Conservation (phyloP, 2,113 vertebrate genomes). For the Engystomops pustulosus region DNA sequence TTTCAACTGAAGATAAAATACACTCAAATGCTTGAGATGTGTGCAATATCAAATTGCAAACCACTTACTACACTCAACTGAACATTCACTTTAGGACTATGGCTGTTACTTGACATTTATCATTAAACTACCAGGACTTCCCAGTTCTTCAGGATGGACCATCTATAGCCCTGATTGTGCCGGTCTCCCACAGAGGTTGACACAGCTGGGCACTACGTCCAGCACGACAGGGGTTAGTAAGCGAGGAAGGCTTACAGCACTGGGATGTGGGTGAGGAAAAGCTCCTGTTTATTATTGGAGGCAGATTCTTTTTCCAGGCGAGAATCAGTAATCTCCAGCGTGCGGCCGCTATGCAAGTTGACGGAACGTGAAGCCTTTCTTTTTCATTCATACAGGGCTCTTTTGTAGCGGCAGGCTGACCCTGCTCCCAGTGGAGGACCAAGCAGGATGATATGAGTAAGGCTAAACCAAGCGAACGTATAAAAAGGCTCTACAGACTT, state of each 20-base stretch:
- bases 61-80: not conserved
- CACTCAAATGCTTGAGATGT: not conserved
- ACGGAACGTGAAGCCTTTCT: slow-evolving; percentile 50
- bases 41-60: not conserved
- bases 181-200: not conserved
- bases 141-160: not conserved
- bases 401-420: slow-evolving; percentile 39
- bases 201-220: not conserved
- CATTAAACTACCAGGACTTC: not conserved
- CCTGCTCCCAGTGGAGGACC: slow-evolving; percentile 49
- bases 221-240: slow-evolving; percentile 45
- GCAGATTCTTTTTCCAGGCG: slow-evolving; percentile 56
- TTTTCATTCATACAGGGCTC: slow-evolving; percentile 52
- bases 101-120: not conserved
- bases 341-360: slow-evolving; percentile 51
- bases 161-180: not conserved
- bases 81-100: not conserved
- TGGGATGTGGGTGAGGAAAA: slow-evolving; percentile 46
- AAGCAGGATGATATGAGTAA: slow-evolving; percentile 44
- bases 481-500: slow-evolving; percentile 8
- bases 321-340: slow-evolving; percentile 57
- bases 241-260: not conserved
- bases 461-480: slow-evolving; percentile 35
- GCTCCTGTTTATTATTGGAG: slow-evolving; percentile 58
- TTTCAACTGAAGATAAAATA: not conserved